phyloP scores from a whole-genome alignment of 1,140 invertebrate species.

The Ceratosolen solmsi region DNA sequence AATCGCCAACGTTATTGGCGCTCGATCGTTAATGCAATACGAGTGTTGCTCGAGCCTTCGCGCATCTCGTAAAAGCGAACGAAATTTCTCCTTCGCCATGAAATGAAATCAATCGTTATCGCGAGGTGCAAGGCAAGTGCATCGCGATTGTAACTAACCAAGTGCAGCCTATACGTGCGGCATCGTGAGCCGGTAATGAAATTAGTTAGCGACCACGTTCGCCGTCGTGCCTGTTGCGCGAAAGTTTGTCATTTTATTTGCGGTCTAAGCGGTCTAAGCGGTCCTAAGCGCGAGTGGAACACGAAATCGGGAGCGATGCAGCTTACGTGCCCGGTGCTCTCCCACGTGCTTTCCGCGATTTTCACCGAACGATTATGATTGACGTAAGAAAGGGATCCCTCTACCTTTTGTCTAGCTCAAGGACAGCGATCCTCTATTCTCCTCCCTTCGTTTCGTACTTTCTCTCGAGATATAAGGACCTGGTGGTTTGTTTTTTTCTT shows the following conservation, averaged over 20 bases:
- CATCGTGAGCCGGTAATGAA: neutral
- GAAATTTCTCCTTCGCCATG: neutral
- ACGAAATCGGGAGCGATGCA: neutral
- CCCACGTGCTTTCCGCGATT: constrained; percentile 26
- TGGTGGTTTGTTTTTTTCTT: neutral
- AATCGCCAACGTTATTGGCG: too few relatives aligned
- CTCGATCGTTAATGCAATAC: too few relatives aligned
- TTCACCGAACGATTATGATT: constrained; percentile 33
- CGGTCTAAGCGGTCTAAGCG: neutral
- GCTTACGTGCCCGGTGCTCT: neutral
- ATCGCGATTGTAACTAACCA: neutral
- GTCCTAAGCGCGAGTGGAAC: neutral
- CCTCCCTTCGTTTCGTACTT: too few relatives aligned
- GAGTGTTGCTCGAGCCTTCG: too few relatives aligned
- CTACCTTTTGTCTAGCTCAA: constrained; percentile 7
- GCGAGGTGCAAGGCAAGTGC: neutral
- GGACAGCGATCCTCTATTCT: neutral
- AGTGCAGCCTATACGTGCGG: neutral
- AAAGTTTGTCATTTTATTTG: constrained; percentile 14
- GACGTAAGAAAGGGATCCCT: constrained; percentile 18
- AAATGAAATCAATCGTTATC: neutral
- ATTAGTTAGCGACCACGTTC: neutral
- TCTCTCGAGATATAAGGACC: neutral
- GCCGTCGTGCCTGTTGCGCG: neutral
- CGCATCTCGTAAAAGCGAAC: neutral